These are phyloP conservation scores for Cataglyphis rosenhaueri DNA, from an alignment of 2,888 invertebrate species.

Conservation along the genomic window DNA sequence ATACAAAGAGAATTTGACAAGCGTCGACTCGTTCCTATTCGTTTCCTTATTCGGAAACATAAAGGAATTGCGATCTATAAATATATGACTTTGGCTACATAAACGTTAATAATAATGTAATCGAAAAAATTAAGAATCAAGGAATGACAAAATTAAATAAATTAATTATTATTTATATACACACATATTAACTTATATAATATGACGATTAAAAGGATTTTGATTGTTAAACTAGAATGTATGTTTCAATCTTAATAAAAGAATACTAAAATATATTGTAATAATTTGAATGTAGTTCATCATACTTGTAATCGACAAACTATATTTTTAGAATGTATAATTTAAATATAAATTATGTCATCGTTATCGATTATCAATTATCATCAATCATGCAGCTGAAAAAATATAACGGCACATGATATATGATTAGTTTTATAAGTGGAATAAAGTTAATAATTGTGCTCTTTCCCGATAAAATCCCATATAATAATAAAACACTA, in stretches of 20 bases:
- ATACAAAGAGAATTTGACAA: conserved; percentile 14
- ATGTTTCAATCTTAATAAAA: conserved; percentile 8
- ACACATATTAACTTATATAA: not conserved
- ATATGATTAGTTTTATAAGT: conserved; percentile 9
- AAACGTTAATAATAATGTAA: conserved; percentile 10
- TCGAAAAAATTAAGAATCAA: not conserved
- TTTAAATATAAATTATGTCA: not conserved
- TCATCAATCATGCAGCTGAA: not conserved
- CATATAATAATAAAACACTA: not conserved
- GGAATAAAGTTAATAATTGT: conserved; percentile 20
- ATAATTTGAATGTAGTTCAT: not conserved
- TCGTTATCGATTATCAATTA: not conserved
- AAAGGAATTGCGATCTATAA: not conserved
- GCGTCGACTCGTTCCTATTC: conserved; percentile 3
- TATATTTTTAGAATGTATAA: conserved; percentile 3
- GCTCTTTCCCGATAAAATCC: not conserved
- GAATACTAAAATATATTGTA: not conserved
- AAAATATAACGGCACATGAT: not conserved
- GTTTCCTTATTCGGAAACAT: conserved; percentile 6
- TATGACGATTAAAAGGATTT: not conserved
- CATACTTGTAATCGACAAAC: not conserved
- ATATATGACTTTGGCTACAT: not conserved
- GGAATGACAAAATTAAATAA: conserved; percentile 8
- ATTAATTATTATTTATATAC: not conserved
- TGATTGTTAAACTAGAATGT: not conserved